phyloP scores from a whole-genome alignment of 2,113 vertebrate genomes.

The Tursiops truncatus region DNA sequence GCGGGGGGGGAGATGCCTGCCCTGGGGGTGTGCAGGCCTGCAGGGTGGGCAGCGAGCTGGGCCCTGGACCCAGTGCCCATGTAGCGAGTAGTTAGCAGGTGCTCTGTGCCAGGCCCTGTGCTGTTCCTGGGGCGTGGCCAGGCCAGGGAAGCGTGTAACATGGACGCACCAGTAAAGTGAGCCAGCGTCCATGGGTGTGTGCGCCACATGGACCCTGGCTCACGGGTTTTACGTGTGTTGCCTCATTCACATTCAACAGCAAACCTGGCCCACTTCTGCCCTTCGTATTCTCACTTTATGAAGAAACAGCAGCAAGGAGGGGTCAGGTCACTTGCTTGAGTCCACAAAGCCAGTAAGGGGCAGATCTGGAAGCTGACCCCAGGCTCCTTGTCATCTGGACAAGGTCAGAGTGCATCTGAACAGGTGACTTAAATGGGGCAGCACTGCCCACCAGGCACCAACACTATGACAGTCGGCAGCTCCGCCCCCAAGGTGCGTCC shows the following conservation, averaged over 20 bases:
- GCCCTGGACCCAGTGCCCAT: neutral
- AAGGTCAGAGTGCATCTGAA: neutral
- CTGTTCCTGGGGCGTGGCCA: neutral
- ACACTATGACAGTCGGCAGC: neutral
- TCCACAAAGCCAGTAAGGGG: neutral
- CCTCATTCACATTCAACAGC: neutral
- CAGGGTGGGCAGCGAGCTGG: neutral
- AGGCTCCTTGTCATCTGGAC: neutral
- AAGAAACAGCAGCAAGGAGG: neutral
- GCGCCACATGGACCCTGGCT: neutral
- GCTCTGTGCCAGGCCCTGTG: neutral
- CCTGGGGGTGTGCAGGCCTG: neutral
- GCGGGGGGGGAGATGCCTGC: neutral
- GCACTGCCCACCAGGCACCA: neutral
- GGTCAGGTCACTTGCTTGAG: neutral
- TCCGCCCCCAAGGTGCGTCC: neutral
- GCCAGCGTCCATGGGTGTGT: accelerated
- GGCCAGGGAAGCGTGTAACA: neutral
- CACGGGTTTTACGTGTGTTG: neutral
- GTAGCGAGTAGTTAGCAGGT: neutral
- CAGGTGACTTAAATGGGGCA: neutral
- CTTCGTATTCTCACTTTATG: neutral
- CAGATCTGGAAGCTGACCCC: neutral
- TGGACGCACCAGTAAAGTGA: neutral
- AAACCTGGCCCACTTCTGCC: neutral